Conservation (phyloP, 2,113 vertebrate genomes). For the Dicentrarchus labrax region DNA sequence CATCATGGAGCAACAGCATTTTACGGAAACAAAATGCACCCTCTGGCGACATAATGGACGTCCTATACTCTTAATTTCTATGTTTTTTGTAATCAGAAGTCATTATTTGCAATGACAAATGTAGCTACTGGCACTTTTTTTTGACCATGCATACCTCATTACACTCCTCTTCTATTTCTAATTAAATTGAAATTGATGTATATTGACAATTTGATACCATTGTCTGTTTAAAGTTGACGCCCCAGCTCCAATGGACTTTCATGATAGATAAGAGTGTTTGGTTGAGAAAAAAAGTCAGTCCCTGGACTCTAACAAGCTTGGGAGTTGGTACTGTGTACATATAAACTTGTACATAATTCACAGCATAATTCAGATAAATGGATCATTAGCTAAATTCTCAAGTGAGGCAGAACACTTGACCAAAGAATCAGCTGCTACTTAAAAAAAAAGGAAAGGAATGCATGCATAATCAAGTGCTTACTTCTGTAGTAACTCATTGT, state of each 20-base stretch:
- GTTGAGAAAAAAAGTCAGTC: neutral
- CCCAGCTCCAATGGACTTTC: neutral
- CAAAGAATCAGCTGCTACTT: conserved; percentile 26
- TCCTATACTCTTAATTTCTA: neutral
- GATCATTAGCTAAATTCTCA: conserved; percentile 26
- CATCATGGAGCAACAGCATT: neutral
- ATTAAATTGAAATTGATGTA: neutral
- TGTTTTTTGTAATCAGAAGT: neutral
- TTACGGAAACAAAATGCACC: conserved; percentile 10
- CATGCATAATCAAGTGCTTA: conserved; percentile 32
- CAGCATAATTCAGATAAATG: conserved; percentile 28
- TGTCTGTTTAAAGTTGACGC: neutral
- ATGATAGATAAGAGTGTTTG: neutral
- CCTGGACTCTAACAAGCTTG: neutral
- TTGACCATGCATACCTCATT: neutral
- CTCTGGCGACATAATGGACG: neutral
- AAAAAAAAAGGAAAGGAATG: conserved; percentile 8
- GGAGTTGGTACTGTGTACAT: neutral
- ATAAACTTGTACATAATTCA: conserved; percentile 9
- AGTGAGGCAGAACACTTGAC: conserved; percentile 30
- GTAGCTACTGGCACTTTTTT: neutral
- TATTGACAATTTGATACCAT: neutral
- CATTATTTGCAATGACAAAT: neutral
- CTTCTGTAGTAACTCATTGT: conserved; percentile 3
- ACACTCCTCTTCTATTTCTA: neutral